Evolutionary conservation across 2,888 invertebrate genomes (phyloP), one percentile per base, ranked within the genome.

Genomic region (Ommatoiulus sabulosus): DNA sequence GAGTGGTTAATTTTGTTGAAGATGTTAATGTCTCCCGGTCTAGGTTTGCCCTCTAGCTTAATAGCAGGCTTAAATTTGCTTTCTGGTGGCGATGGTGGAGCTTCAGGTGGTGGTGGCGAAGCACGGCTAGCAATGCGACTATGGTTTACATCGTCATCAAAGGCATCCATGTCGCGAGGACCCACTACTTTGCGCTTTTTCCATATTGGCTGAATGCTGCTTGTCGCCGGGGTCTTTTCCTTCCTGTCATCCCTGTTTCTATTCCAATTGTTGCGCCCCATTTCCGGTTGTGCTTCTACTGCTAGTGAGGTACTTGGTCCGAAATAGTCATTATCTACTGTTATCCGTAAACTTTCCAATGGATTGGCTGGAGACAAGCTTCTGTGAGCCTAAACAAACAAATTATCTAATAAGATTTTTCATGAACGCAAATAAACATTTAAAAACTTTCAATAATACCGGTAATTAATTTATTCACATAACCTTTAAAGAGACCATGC

Each of bases 131-230:
- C 63, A 10, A 72, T 2, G 8, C 72, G 72, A 15, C 24, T 44
- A 35, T 20, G 0, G 44, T 72, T 15, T 72, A 87, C 84, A 43
- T 87, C 87, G 44, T 87, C 48, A 84, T 87, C 87, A 24, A 20
- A 63, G 46, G 87, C 24, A 24, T 89, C 88, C 87, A 89, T 72
- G 80, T 87, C 84, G 17, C 87, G 63, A 15, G n/a, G 46, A n/a
- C 72, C 6, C 17, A 89, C 35, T 43, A 89, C 87, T 52, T 87
- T 87, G 17, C 8, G 44, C 35, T 24, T 44, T 44, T 87, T 87
- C 87, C 72, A 72, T 44, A 87, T 10, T 15, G 88, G 85, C 20
- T 84, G 44, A 87, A 84, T 35, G 86, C 85, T 84, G 72, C 72
- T 72, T 24, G 8, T 20, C 8, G n/a, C n/a, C n/a, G 8, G 5